Percentiles rank a stretch among this genome's conserved stretches.
Evolutionary conservation across 2,113 vertebrate genomes (phyloP).

Genomic region (Crotalus viridis): DNA sequence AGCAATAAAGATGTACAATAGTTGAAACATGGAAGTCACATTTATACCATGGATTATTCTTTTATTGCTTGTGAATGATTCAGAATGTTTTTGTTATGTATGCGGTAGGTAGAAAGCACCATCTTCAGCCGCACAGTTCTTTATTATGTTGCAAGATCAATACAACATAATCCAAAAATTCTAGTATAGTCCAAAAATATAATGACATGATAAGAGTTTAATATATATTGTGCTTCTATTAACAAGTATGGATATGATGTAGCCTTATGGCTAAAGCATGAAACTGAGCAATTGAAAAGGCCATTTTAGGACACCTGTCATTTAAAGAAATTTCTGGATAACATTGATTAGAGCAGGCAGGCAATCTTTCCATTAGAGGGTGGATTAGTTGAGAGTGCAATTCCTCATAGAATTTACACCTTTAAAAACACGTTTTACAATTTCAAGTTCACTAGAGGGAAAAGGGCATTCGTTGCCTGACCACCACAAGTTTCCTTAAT

Average conservation of each 20-base stretch:
- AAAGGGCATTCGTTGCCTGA: neutral
- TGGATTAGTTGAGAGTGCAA: neutral
- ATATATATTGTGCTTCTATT: neutral
- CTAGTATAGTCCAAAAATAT: neutral
- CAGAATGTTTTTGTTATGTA: neutral
- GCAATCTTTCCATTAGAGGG: neutral
- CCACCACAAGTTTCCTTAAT: neutral
- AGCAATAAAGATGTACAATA: neutral
- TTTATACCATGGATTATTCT: neutral
- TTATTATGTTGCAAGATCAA: neutral
- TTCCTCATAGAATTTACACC: neutral
- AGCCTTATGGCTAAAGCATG: neutral
- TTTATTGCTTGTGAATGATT: neutral
- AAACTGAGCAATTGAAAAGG: neutral
- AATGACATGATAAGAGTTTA: neutral
- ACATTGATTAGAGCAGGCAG: neutral
- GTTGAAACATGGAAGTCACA: neutral
- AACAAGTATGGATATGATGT: neutral
- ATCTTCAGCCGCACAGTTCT: neutral
- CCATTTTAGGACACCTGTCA: neutral
- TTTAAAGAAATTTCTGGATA: neutral
- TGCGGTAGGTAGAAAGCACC: neutral
- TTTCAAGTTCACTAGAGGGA: neutral
- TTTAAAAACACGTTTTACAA: neutral
- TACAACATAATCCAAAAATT: neutral